Percentiles rank a stretch among this genome's conserved stretches.
These are phyloP conservation scores for Clarias fuscus DNA, from an alignment of 2,797 vertebrate genomes.

Conservation along the genomic window DNA sequence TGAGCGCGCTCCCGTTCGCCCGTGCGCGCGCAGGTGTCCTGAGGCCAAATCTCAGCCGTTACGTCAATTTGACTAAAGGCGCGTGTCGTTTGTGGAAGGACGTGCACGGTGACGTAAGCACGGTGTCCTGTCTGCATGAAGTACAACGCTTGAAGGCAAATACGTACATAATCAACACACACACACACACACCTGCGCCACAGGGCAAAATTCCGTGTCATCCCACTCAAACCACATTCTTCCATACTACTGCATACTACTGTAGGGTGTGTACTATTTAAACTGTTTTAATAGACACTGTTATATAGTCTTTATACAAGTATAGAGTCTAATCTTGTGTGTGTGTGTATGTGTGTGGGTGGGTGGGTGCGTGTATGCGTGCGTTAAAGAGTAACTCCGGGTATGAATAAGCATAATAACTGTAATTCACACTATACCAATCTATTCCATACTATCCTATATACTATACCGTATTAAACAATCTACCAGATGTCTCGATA, in stretches of 20 bases:
- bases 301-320: not conserved
- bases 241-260: not conserved
- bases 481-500: not conserved
- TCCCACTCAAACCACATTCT: slow-evolving; percentile 25
- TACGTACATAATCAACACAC: not conserved
- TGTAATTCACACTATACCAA: not conserved
- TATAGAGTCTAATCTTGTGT: slow-evolving; percentile 1
- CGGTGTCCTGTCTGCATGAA: not conserved
- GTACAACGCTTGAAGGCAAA: not conserved
- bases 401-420: not conserved
- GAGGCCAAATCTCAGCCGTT: not conserved
- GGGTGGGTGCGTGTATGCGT: slow-evolving; percentile 15
- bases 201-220: not conserved
- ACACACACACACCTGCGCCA: not conserved
- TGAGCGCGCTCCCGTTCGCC: not conserved
- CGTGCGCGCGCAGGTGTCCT: not conserved
- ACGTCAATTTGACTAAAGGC: slow-evolving; percentile 67
- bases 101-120: slow-evolving; percentile 55
- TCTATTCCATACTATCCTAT: not conserved
- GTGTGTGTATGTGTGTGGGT: slow-evolving; percentile 18
- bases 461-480: not conserved
- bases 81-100: slow-evolving; percentile 63
- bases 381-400: not conserved
- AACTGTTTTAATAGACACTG: not conserved
- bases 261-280: not conserved